Percentiles rank a stretch among this genome's conserved stretches.
Evolutionary conservation across 2,113 vertebrate species (phyloP).

Genomic region (Pipra filicauda): DNA sequence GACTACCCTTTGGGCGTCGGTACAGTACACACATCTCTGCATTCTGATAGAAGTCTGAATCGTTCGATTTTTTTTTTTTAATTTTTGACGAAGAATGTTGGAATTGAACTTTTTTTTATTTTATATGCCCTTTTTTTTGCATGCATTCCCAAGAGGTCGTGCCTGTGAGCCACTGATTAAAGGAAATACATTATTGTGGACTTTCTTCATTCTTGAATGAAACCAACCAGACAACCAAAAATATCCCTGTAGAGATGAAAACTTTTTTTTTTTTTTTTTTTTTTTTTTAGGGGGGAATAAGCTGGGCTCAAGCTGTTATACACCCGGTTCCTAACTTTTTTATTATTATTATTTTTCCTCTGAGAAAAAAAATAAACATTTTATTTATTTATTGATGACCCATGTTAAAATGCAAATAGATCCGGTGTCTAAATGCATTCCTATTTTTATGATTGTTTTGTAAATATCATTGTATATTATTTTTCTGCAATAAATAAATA

Average conservation of each 20-base stretch:
- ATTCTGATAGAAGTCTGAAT: slow-evolving; percentile 83
- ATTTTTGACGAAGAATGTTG: slow-evolving; percentile 92
- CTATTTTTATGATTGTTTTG: slow-evolving; percentile 96
- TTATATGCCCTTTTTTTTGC: slow-evolving; percentile 60
- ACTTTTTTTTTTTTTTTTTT: not conserved
- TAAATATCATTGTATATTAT: slow-evolving; percentile 97
- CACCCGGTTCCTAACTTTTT: slow-evolving; percentile 73
- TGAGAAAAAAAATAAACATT: slow-evolving; percentile 84
- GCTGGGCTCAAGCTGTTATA: slow-evolving; percentile 79
- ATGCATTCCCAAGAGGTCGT: slow-evolving; percentile 83
- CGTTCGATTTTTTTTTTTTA: slow-evolving; percentile 60
- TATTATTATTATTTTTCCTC: slow-evolving; percentile 77
- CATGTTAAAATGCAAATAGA: slow-evolving; percentile 90
- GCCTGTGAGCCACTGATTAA: slow-evolving; percentile 79
- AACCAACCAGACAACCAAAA: slow-evolving; percentile 55
- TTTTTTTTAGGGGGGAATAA: slow-evolving; percentile 14
- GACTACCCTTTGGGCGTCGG: slow-evolving; percentile 73
- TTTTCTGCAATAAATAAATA: slow-evolving; percentile 98
- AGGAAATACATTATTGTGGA: slow-evolving; percentile 77
- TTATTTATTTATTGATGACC: slow-evolving; percentile 99
- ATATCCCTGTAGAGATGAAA: slow-evolving; percentile 70
- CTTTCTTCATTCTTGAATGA: slow-evolving; percentile 76
- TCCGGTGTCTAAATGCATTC: slow-evolving; percentile 95
- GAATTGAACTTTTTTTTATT: slow-evolving; percentile 64
- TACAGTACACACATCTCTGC: slow-evolving; percentile 78